Base-by-base conservation (phyloP, 2,113 vertebrate species). In the Nothocercus nigrocapillus region DNA sequence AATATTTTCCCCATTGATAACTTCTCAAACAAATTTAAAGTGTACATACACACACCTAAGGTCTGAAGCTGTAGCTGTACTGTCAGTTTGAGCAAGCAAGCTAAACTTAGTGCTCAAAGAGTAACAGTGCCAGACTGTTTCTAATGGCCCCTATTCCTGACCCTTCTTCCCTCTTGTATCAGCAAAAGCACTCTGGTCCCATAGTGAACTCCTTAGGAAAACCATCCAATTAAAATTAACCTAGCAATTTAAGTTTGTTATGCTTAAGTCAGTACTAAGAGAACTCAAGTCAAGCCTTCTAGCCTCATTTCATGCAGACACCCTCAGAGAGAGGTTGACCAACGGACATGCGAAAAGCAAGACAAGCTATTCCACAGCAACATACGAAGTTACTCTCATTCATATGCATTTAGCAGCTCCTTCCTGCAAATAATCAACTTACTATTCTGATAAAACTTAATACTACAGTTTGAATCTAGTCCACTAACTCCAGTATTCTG, bases 311-410 rank as follows among this genome's bases (percentile, higher is more conserved):
- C 59, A 82, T 72, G 34, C 1, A 78, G 25, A 0, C 47, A 68
- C 56, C 94, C 94, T 40, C 63, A 82, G 72, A 89, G 34, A 73
- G 78, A 70, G 94, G 53, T 47, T 82, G 19, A 79, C 78, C 93
- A 78, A 89, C 75, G 30, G 85, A 19, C 75, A 16, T 5, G 16
- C 49, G 53, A 67, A 82, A 95, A 64, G 20, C 15, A 24, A 25
- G 11, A 27, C 9, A 34, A 62, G 17, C 18, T 47, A 77, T 10
- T 62, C 42, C 19, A 62, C n/a, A 28, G 36, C 8, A 36, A 56
- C 13, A 62, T 34, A 49, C 45, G 10, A 15, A 69, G 22, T 34
- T 49, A 69, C 10, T 22, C 10, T 28, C 10, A 21, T 47, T n/a
- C 25, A 11, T 8, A 21, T 45, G 27, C 24, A 62, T 17, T 27